Base-by-base conservation (phyloP, 2,888 invertebrate species). In the Lasioglossum lativentre region DNA sequence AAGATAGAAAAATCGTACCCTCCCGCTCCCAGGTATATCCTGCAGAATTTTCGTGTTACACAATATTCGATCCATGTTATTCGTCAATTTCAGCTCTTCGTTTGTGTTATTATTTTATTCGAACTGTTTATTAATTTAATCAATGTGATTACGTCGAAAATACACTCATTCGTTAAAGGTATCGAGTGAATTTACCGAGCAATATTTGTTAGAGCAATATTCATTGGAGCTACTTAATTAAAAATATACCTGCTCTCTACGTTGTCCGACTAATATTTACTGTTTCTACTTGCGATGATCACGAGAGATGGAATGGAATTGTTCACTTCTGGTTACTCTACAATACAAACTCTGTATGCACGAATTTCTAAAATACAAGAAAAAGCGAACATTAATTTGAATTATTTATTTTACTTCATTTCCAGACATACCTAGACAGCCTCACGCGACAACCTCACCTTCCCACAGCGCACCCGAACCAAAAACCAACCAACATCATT, bases 1-100 rank as follows among this genome's bases (percentile, higher is more conserved):
- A 59, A 59, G 27, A 78, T 66, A n/a, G 40, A 40, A 70, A 56
- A 70, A 70, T 70, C 38, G 38, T 38, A 23, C 6, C 38, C 68
- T 23, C 10, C 12, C 2, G n/a, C 23, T n/a, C 10, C 12, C 12
- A 38, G n/a, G 10, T 40, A 38, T 38, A 70, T 66, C 34, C 34
- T 14, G 12, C 6, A 12, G 5, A 70, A 70, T 38, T 70, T 70
- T 27, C 30, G 2, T 30, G n/a, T 30, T 38, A 3, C 2, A 30
- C 23, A 34, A 23, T 34, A 19, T 16, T 30, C 63, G 4, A 63
- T 12, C 63, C 59, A 10, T n/a, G 16, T 16, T 56, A 23, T n/a
- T 27, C 27, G 14, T 14, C 63, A n/a, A 1, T 16, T 63, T 63
- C 16, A 63, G 63, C 63, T 19, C 2, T 14, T 14, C n/a, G 63